Base-by-base conservation (phyloP, 1,140 invertebrate genomes). In the Venustaconcha ellipsiformis region DNA sequence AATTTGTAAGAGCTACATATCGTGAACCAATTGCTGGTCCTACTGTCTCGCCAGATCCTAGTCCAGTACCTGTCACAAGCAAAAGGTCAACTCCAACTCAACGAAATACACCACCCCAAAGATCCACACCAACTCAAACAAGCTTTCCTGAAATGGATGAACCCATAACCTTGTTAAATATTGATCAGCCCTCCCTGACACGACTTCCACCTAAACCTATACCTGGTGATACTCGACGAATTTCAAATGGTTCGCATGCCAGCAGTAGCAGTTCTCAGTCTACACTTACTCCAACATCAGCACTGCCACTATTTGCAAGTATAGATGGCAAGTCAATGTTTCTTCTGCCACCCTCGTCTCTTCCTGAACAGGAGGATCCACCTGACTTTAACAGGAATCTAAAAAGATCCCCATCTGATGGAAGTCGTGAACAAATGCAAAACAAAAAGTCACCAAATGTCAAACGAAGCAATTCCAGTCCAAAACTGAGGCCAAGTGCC, bases 311-410 rank as follows among this genome's bases (percentile, higher is more conserved):
- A 1, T 83, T 85, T 14, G 86, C 84, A 18, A 86, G 83, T 69
- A 87, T 88, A 57, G 86, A 88, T 72, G 87, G 86, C 14, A 85
- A 85, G 68, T 85, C 82, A 60, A 87, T 87, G 86, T 88, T 83
- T 18, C 72, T 87, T 14, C 76, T 87, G 5, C 81, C 84, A 4
- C 65, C 58, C 15, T 48, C 6, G 37, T 48, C 37, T 48, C 58
- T 78, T n/a, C 58, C 62, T n/a, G 73, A 79, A 57, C 13, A 26
- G 14, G 65, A 72, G 55, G 68, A 70, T 17, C 65, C 74, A 23
- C 57, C 26, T 55, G 60, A 74, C 48, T 57, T 74, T 8, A 57
- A 72, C 18, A 74, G 72, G n/a, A 20, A 72, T 17, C 58, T 77
- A 13, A 72, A 77, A 26, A 48, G 80, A 2, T 74, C 78, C 23